Evolutionary conservation across 2,797 vertebrate genomes (phyloP), one percentile per base, ranked within the genome.

Genomic region (Euthynnus affinis): DNA sequence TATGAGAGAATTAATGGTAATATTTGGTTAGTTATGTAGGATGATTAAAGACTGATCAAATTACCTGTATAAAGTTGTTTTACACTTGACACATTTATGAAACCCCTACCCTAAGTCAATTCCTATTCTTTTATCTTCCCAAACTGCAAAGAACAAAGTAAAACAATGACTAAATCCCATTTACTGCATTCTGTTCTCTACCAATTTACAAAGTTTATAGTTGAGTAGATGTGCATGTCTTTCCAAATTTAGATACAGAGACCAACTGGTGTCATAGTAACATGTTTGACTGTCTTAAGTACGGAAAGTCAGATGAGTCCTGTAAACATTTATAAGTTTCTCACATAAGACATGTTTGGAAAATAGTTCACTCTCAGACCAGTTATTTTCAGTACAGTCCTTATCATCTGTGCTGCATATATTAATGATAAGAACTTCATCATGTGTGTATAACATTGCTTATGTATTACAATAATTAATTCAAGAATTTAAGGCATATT

Each of bases 241-340:
- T 74, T 51, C n/a, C 37, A 40, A 10, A 40, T 40, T 42, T 64
- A 55, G n/a, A n/a, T n/a, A n/a, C n/a, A n/a, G n/a, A 52, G 49
- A 10, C 64, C 42, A 40, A 40, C 9, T 13, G 37, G 22, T 72
- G 23, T 57, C 57, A 59, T 25, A 59, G 61, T 55, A 71, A 76
- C 29, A 67, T 67, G 51, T 48, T 56, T 37, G 18, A 20, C 18
- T 3, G 5, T 62, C 18, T 10, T 9, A 44, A 20, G 51, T 59
- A 55, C 23, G 3, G 48, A 22, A 62, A 57, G 57, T 37, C 72
- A 80, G 67, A 79, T 79, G 58, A 68, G 68, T 73, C 73, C 73
- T 72, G 63, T 73, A 9, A 52, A 59, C 52, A 68, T 58, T 81
- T 73, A 46, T 46, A 81, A 9, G 69, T 62, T 66, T 55, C 58